Evolutionary conservation across 2,797 vertebrate species (phyloP), one percentile per base, ranked within the genome.

Genomic region (Artibeus lituratus): DNA sequence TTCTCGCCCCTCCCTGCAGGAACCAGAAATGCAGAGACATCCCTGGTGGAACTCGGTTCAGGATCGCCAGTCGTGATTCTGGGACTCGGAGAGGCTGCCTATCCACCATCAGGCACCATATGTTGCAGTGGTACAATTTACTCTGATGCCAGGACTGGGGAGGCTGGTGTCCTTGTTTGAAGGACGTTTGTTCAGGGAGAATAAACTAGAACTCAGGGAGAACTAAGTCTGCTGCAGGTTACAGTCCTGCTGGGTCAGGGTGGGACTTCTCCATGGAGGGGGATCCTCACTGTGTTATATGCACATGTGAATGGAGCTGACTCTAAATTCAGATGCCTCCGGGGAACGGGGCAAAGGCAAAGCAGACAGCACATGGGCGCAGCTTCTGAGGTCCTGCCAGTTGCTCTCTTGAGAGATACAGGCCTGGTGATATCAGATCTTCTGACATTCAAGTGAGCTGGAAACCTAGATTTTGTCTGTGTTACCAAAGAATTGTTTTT

Each of bases 381-480:
- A 21, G 29, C 18, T 9, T 12, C 37, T 39, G 22, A 47, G 44
- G 7, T 47, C 47, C 14, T 0, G 0, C 39, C 39, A 14, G 2
- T 32, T 62, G 10, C 35, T 57, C 22, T 47, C 51, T 12, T n/a
- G 39, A 51, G 21, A 19, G 16, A 80, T 8, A 73, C 12, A 81
- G 32, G 16, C 1, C 8, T 69, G 19, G 42, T 7, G 24, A 26
- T 24, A 12, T 72, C 74, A 89, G 55, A 62, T 85, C 51, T 47
- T 91, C n/a, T 74, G 44, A 76, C 62, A 16, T n/a, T 35, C 93
- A 51, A 77, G 39, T 24, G 4, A 94, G 5, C 11, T 47, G 15
- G 35, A 90, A 83, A 77, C 92, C 51, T 84, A n/a, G 9, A 87
- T 90, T 80, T 87, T 80, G 84, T n/a, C 73, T 89, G 44, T 67